These are phyloP conservation scores for Conopomorpha cramerella DNA, from an alignment of 1,140 invertebrate genomes.

Conservation along the genomic window DNA sequence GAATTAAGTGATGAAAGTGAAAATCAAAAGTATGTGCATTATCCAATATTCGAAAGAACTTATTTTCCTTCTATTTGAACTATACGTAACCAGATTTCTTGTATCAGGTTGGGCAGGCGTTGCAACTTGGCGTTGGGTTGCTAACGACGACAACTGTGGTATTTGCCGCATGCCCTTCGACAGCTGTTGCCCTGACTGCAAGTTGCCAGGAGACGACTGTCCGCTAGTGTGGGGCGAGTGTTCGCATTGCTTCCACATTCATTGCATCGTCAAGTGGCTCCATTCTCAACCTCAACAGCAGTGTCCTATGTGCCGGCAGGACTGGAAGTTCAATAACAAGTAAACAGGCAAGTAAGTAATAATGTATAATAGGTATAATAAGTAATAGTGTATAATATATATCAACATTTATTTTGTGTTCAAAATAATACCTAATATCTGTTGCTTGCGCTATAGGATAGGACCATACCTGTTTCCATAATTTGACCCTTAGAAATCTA, in stretches of 20 bases:
- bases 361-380: too few relatives aligned
- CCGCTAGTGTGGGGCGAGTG: conserved; percentile 98
- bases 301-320: conserved; percentile 98
- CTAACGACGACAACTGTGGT: conserved; percentile 98
- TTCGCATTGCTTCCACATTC: conserved; percentile 99
- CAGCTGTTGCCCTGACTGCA: conserved; percentile 97
- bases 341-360: conserved; percentile 30
- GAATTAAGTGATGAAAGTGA: conserved; percentile 58
- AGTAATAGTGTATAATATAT: too few relatives aligned
- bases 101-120: conserved; percentile 87
- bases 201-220: conserved; percentile 97
- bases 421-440: too few relatives aligned
- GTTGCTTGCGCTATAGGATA: too few relatives aligned
- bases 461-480: too few relatives aligned
- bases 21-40: conserved; percentile 38
- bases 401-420: too few relatives aligned
- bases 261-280: conserved; percentile 99
- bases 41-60: conserved; percentile 1
- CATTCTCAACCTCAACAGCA: conserved; percentile 95
- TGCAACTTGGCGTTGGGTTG: conserved; percentile 97
- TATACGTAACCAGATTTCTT: background rate
- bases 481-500: too few relatives aligned
- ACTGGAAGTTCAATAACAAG: conserved; percentile 95
- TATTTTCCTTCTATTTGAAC: conserved; percentile 1
- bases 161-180: conserved; percentile 99